These are phyloP conservation scores for Diachrysia chrysitis DNA, from an alignment of 2,888 invertebrate species.

Conservation along the genomic window DNA sequence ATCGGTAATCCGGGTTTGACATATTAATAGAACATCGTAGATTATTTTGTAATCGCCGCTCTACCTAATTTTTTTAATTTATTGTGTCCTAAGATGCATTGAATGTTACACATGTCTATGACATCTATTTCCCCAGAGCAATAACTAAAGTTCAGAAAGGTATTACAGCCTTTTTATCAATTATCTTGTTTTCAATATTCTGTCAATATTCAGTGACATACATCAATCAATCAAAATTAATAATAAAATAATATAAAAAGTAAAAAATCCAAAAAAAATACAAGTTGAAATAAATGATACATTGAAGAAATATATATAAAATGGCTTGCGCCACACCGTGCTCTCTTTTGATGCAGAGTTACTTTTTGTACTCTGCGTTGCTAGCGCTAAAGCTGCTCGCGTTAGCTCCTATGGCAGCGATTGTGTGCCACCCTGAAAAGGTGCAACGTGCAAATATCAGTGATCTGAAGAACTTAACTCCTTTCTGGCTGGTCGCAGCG, in stretches of 20 bases:
- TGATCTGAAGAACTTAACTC: conserved; percentile 73
- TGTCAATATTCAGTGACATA: conserved; percentile 1
- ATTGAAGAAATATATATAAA: conserved; percentile 1
- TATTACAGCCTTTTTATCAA: background rate
- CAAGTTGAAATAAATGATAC: background rate
- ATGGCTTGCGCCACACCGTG: conserved; percentile 12
- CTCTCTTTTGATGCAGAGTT: conserved; percentile 52
- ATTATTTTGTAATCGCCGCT: background rate
- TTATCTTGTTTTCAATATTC: background rate
- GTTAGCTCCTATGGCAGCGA: conserved; percentile 63
- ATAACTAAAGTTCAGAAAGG: background rate
- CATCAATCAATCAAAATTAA: background rate
- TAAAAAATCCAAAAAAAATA: conserved; percentile 7
- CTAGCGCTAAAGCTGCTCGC: conserved; percentile 62
- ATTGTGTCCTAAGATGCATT: background rate
- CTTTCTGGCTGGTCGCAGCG: conserved; percentile 76
- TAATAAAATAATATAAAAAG: background rate
- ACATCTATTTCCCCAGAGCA: background rate
- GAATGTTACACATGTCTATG: background rate
- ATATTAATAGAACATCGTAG: background rate
- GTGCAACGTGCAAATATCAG: conserved; percentile 70
- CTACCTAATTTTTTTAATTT: background rate
- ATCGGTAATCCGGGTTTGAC: background rate
- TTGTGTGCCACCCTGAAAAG: conserved; percentile 64
- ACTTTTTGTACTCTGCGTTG: conserved; percentile 58